These are phyloP conservation scores for Callyntrura sp. DNA, from an alignment of 2,888 invertebrate genomes.

Conservation along the genomic window DNA sequence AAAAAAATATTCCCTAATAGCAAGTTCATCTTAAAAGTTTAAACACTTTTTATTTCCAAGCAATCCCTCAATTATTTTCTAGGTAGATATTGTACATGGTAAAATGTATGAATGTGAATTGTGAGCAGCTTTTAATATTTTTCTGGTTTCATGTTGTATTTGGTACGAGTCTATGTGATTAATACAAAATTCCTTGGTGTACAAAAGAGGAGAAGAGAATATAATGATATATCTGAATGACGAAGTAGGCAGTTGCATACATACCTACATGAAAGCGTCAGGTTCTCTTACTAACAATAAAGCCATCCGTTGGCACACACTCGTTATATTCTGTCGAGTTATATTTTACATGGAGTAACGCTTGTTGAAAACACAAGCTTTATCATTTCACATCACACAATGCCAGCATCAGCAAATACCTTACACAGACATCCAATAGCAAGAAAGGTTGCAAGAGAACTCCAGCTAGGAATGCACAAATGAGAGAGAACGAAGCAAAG, in stretches of 20 bases:
- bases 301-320: conserved; percentile 19
- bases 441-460: conserved; percentile 70
- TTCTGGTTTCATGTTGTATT: conserved; percentile 44
- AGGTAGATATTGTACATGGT: conserved; percentile 12
- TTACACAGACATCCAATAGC: conserved; percentile 63
- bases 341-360: neutral
- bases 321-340: conserved; percentile 9
- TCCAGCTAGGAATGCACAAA: conserved; percentile 68
- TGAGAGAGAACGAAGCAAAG: conserved; percentile 55
- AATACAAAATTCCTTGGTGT: conserved; percentile 32
- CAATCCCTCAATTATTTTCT: conserved; percentile 63
- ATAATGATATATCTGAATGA: conserved; percentile 25
- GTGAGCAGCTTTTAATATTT: conserved; percentile 42
- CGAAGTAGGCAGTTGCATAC: neutral
- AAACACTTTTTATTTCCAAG: conserved; percentile 62
- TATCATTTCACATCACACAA: conserved; percentile 55
- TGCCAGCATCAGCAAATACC: conserved; percentile 57
- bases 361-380: conserved; percentile 38
- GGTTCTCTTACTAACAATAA: conserved; percentile 34
- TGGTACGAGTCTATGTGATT: conserved; percentile 34
- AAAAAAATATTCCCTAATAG: conserved; percentile 70
- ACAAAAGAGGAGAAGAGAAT: neutral
- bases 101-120: conserved; percentile 28
- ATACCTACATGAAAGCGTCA: conserved; percentile 32
- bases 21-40: conserved; percentile 69